Evolutionary conservation across 2,888 invertebrate species (phyloP), one percentile per base, ranked within the genome.

Genomic region (Drosophila maculinotata): DNA sequence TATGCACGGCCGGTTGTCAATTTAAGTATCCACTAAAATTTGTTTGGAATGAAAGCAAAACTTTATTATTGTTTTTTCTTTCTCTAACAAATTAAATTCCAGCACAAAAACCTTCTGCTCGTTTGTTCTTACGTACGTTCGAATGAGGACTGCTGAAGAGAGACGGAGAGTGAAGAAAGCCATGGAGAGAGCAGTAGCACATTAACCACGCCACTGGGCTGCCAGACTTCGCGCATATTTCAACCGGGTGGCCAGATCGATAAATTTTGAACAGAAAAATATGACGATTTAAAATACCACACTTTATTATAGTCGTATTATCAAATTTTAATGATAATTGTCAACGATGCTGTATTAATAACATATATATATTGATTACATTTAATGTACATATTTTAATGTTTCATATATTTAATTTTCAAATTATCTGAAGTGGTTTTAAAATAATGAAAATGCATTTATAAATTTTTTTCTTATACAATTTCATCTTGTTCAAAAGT

Each of bases 51-150:
- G 74, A 72, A 70, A 86, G 63, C 71, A 86, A 67, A 76, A 68
- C 68, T 83, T 81, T 84, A 89, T 89, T 89, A 85, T 89, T 89
- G 88, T 89, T 89, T 87, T 87, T 87, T 89, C 89, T 87, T 89
- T 76, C 81, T 89, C 88, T 88, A 87, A 79, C 89, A 84, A 87
- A 73, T 73, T 73, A 73, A 79, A 89, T 89, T 89, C 77, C 88
- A 85, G 77, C 82, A 86, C 79, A 76, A 68, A 68, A 76, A 76
- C 74, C 73, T 75, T 60, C 71, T 76, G 76, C 67, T 28, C 76
- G 74, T 74, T 74, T 74, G 74, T 76, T 74, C 74, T 70, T 70
- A 65, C 76, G 71, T 73, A 56, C 72, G 72, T 60, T 78, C 78
- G 69, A 74, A 78, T 72, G 75, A 60, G 64, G 79, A 76, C 75